These are phyloP conservation scores for Hemithea aestivaria DNA, from an alignment of 2,888 invertebrate genomes.

Conservation along the genomic window DNA sequence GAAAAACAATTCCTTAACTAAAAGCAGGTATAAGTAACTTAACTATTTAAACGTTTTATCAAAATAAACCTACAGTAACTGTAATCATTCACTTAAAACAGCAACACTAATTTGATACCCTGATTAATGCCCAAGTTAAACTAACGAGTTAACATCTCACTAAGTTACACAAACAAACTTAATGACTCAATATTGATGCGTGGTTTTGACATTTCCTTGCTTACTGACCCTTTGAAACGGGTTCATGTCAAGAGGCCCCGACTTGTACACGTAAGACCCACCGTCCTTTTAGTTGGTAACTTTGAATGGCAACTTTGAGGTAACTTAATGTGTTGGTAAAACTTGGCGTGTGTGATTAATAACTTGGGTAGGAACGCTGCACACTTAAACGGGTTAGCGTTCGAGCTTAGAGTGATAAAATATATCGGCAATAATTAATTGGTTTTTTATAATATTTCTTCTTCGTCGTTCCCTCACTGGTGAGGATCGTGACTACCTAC, in stretches of 20 bases:
- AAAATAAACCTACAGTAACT: too few relatives aligned
- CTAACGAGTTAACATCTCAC: conserved; percentile 46
- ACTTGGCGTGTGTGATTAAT: conserved; percentile 41
- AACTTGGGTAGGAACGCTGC: too few relatives aligned
- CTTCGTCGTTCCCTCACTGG: too few relatives aligned
- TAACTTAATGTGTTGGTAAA: conserved; percentile 35
- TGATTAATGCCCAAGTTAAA: conserved; percentile 49
- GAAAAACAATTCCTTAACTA: too few relatives aligned
- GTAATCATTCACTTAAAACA: conserved; percentile 1
- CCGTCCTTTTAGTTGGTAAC: conserved; percentile 48
- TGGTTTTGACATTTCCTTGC: conserved; percentile 68
- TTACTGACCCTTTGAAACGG: conserved; percentile 52
- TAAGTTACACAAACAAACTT: conserved; percentile 49
- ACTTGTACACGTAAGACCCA: conserved; percentile 29
- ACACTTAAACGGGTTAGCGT: too few relatives aligned
- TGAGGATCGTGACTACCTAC: too few relatives aligned
- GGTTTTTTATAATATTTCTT: too few relatives aligned
- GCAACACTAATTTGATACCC: conserved; percentile 30
- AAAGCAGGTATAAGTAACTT: too few relatives aligned
- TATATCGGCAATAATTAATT: too few relatives aligned
- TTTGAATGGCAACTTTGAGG: conserved; percentile 46
- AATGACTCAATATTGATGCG: conserved; percentile 68
- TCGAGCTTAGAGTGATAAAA: too few relatives aligned
- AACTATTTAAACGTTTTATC: too few relatives aligned
- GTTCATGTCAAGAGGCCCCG: conserved; percentile 34